Base-by-base conservation (phyloP, 2,797 vertebrate genomes). In the Xenops minutus region DNA sequence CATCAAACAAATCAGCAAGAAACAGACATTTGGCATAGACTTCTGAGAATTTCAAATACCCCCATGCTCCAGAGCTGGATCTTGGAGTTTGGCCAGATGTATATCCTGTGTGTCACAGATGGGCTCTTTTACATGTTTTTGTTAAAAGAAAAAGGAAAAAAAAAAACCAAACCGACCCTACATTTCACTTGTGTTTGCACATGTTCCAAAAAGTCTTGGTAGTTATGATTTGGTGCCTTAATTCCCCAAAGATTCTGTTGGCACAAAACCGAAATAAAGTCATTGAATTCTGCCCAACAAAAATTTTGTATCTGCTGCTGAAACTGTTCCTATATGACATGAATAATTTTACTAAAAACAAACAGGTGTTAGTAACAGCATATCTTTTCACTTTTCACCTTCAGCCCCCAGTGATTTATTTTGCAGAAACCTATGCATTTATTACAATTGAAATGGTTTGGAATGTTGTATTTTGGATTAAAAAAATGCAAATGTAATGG, bases 281-380 rank as follows among this genome's bases (percentile, higher is more conserved):
- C 10, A 55, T 58, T 88, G 76, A 81, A 81, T 90, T 93, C 73
- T 73, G 58, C 69, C 73, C 58, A 72, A 55, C 51, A 88, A 52
- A 88, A 83, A 22, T 17, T 62, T 84, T 83, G 1, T 89, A 39
- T 87, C 41, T 77, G 61, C 39, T 84, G 27, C 52, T 81, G 30
- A 76, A 79, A 68, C 54, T 72, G 54, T 83, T 96, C 36, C 49
- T 89, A 19, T 66, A 51, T 81, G 74, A 62, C 46, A 75, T 62
- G 52, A 94, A 92, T 89, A 82, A 71, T 59, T 77, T 89, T 77
- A 86, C 63, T 86, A 89, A 52, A 82, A 93, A 55, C 37, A 83
- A 64, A 44, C 30, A 64, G 55, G 29, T 82, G 37, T 85, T 88
- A 67, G 54, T 72, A 77, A 72, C 48, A 90, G 62, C 41, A 2